Evolutionary conservation across 2,888 invertebrate species (phyloP).

Genomic region (Athalia circularis): DNA sequence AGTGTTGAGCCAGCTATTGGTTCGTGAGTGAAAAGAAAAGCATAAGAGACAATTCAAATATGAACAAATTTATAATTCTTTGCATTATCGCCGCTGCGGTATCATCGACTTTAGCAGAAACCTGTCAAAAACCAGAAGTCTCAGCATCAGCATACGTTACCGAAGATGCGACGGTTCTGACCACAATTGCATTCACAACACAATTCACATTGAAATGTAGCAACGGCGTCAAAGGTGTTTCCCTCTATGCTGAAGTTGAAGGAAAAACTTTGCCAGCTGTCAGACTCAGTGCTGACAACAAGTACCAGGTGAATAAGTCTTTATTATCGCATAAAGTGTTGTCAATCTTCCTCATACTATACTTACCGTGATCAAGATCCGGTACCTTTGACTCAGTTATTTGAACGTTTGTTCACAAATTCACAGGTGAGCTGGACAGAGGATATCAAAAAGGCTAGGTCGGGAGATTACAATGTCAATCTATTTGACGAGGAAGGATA

Average conservation of each 20-base stretch:
- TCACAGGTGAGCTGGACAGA: slow-evolving; percentile 94
- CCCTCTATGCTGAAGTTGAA: slow-evolving; percentile 92
- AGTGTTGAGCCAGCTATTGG: not conserved
- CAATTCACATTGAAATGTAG: slow-evolving; percentile 92
- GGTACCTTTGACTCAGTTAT: not conserved
- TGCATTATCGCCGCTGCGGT: slow-evolving; percentile 1
- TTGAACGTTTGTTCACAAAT: slow-evolving; percentile 33
- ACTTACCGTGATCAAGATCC: not conserved
- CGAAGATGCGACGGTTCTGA: slow-evolving; percentile 92
- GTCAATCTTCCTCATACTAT: not conserved
- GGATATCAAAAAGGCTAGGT: slow-evolving; percentile 87
- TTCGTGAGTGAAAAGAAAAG: not conserved
- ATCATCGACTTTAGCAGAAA: slow-evolving; percentile 63
- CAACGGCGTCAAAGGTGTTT: slow-evolving; percentile 80
- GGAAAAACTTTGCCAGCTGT: slow-evolving; percentile 91
- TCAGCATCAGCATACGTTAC: slow-evolving; percentile 91
- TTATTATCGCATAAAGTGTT: not conserved
- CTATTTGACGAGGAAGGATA: slow-evolving; percentile 96
- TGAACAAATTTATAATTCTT: slow-evolving; percentile 21
- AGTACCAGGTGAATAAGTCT: slow-evolving; percentile 85
- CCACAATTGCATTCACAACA: slow-evolving; percentile 92
- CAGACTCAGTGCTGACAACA: slow-evolving; percentile 82
- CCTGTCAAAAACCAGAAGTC: slow-evolving; percentile 81
- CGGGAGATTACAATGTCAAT: slow-evolving; percentile 87
- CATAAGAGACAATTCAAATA: not conserved